These are phyloP conservation scores for Chymomyza fuscimana DNA, from an alignment of 2,888 invertebrate genomes.

Conservation along the genomic window DNA sequence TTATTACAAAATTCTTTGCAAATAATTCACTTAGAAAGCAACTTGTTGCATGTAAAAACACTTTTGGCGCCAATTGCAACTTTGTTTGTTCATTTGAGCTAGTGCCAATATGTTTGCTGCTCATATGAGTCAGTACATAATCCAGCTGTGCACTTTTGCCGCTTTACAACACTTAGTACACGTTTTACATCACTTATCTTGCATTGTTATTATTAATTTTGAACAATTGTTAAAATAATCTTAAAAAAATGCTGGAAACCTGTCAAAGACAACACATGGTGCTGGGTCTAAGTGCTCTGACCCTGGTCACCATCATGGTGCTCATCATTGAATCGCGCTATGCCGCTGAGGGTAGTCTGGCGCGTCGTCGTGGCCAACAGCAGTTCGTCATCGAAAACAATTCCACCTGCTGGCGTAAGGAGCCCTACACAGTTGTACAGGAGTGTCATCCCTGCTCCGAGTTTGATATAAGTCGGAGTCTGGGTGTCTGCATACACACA, in stretches of 20 bases:
- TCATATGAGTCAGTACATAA: neutral
- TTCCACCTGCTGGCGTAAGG: slow-evolving; percentile 88
- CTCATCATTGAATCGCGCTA: slow-evolving; percentile 89
- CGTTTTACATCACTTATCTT: neutral
- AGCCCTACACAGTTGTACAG: slow-evolving; percentile 84
- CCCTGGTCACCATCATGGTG: slow-evolving; percentile 89
- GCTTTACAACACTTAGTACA: neutral
- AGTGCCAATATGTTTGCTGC: neutral
- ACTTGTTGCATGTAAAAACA: neutral
- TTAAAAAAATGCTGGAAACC: slow-evolving; percentile 86
- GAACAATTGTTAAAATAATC: neutral
- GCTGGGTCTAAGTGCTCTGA: slow-evolving; percentile 87
- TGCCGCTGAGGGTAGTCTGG: slow-evolving; percentile 58
- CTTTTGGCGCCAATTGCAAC: neutral
- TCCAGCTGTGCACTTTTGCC: neutral
- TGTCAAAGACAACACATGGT: slow-evolving; percentile 92
- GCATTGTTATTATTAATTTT: neutral
- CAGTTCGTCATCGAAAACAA: slow-evolving; percentile 88
- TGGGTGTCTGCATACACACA: slow-evolving; percentile 90
- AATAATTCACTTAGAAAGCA: neutral
- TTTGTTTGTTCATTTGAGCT: neutral
- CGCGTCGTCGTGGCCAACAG: slow-evolving; percentile 54
- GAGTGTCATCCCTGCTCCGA: slow-evolving; percentile 93
- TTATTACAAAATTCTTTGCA: neutral
- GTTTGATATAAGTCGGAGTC: slow-evolving; percentile 91